Percentiles rank a stretch among this genome's conserved stretches.
phyloP scores from a whole-genome alignment of 2,113 vertebrate genomes.

The Chionomys nivalis region DNA sequence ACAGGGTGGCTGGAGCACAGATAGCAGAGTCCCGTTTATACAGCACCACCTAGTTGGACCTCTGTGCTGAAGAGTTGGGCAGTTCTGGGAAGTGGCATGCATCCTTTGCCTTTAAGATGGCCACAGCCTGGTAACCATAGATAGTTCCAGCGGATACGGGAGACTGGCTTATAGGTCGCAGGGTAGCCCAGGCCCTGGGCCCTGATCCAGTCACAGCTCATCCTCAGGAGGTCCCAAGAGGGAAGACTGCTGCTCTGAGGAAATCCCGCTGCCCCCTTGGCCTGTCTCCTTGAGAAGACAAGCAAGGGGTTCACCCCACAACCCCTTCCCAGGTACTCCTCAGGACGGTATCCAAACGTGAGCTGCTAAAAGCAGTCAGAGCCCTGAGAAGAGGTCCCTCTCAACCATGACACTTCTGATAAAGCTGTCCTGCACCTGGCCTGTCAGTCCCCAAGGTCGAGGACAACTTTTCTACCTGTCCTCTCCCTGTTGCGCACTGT shows the following conservation, averaged over 20 bases:
- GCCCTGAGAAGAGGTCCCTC: fast-evolving
- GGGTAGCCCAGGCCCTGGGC: not conserved
- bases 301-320: not conserved
- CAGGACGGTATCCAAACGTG: not conserved
- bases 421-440: not conserved
- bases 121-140: not conserved
- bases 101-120: not conserved
- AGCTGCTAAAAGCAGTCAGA: not conserved
- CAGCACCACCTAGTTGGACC: fast-evolving
- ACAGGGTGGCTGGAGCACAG: fast-evolving
- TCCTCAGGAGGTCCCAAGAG: not conserved
- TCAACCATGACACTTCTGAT: not conserved
- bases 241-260: not conserved
- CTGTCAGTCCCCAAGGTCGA: fast-evolving
- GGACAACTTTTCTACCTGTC: fast-evolving
- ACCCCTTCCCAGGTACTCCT: too few species aligned
- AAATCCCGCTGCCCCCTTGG: too few species aligned
- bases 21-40: fast-evolving
- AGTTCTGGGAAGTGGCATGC: fast-evolving
- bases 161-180: fast-evolving
- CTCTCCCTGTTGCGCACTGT: not conserved
- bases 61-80: too few species aligned
- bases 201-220: too few species aligned
- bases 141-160: not conserved
- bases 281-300: not conserved